Base-by-base conservation (phyloP, 1,140 invertebrate species). In the Nephotettix cincticeps region DNA sequence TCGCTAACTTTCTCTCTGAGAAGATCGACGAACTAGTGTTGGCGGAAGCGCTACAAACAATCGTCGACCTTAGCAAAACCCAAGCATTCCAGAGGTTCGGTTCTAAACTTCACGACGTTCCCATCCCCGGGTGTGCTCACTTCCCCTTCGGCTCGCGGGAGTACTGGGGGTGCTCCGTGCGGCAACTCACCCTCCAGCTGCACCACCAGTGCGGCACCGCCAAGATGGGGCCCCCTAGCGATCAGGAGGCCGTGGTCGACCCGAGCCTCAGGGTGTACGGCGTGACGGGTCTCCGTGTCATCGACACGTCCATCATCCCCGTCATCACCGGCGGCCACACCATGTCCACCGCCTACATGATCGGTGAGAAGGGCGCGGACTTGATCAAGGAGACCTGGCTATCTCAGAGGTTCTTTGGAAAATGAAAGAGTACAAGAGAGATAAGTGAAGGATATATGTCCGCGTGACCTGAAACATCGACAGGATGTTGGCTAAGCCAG, bases 291-390 rank as follows among this genome's bases (percentile, higher is more conserved):
- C 80, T 95, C 29, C 83, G 93, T 28, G 91, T 94, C 0, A 87
- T 86, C 0, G 93, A 95, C 78, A 87, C 86, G 36, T 92, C 91
- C 51, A 81, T 95, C 0, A 92, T 94, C 81, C 93, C 93, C 0
- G 80, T 80, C 1, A 84, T 91, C n/a, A 83, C 90, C 14, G 85
- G 84, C 1, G 91, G 88, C 0, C 92, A 94, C 76, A 88, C 90
- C 0, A 91, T 89, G 72, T 90, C 89, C 0, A 86, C 87, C 0
- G 86, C 90, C 1, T 86, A 87, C 61, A 96, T 97, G 94, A 90
- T 97, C 54, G 95, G 87, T 0, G 94, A 97, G 79, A 94, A 93
- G 78, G 91, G 85, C 0, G 88, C 93, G 0, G 91, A 95, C 78
- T 83, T 95, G 77, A 92, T 96, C 36, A 90, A 89, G 75, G 79